phyloP scores from a whole-genome alignment of 2,797 vertebrate species.

The Molossus molossus region DNA sequence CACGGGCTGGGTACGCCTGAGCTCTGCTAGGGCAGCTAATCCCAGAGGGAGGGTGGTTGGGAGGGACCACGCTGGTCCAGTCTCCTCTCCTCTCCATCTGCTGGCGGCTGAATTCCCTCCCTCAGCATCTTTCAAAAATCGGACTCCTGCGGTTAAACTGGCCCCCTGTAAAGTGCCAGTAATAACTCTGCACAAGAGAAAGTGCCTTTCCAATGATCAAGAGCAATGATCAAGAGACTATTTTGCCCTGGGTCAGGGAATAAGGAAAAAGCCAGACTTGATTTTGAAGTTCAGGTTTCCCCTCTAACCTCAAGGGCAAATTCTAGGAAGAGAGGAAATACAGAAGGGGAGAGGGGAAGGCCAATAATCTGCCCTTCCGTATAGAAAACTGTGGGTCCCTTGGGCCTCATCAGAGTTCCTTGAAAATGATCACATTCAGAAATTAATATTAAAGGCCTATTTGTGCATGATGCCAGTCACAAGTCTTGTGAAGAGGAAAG shows the following conservation, averaged over 20 bases:
- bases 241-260: background rate
- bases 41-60: slow-evolving; percentile 64
- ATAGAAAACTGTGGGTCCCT: slow-evolving; percentile 14
- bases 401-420: slow-evolving; percentile 18
- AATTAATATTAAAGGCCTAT: background rate
- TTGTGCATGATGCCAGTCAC: background rate
- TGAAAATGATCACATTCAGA: slow-evolving; percentile 48
- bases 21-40: slow-evolving; percentile 69
- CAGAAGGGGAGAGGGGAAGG: background rate
- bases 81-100: slow-evolving; percentile 63
- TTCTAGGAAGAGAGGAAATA: slow-evolving; percentile 10
- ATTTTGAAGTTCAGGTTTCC: background rate
- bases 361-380: background rate
- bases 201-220: background rate
- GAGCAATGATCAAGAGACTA: background rate
- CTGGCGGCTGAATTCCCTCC: slow-evolving; percentile 63
- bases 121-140: slow-evolving; percentile 71
- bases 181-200: background rate
- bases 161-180: slow-evolving; percentile 46
- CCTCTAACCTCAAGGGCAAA: slow-evolving; percentile 2
- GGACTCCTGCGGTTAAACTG: slow-evolving; percentile 47
- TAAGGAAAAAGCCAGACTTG: background rate
- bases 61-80: slow-evolving; percentile 60
- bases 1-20: slow-evolving; percentile 58
- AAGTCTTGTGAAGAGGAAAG: background rate